Conservation (phyloP, 2,797 vertebrate species). For the Chelmon rostratus region DNA sequence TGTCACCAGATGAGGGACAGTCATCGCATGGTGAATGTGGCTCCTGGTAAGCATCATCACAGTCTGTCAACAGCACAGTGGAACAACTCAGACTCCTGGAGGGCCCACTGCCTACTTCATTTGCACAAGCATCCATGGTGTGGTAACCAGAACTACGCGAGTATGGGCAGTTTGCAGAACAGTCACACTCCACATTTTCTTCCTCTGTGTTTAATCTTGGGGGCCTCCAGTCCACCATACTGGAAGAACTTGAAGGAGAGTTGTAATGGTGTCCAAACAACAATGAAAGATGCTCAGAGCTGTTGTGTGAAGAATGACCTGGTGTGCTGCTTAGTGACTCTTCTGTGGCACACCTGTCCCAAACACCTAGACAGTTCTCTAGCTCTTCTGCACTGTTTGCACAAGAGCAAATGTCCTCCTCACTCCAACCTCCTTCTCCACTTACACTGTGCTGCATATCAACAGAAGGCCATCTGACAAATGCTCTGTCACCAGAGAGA, state of each 20-base stretch:
- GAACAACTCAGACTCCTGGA: constrained; percentile 84
- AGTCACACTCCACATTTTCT: constrained; percentile 76
- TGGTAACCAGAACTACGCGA: constrained; percentile 85
- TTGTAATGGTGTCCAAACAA: constrained; percentile 82
- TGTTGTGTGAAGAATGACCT: constrained; percentile 80
- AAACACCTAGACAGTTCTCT: constrained; percentile 56
- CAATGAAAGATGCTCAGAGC: constrained; percentile 85
- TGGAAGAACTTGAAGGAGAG: constrained; percentile 78
- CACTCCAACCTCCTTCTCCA: constrained; percentile 79
- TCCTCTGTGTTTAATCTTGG: constrained; percentile 52
- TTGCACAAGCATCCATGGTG: constrained; percentile 76
- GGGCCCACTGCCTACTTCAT: constrained; percentile 74
- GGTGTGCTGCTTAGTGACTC: constrained; percentile 79
- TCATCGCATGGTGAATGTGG: constrained; percentile 75
- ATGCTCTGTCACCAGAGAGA: constrained; percentile 46
- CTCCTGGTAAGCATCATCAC: constrained; percentile 77
- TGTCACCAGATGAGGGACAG: constrained; percentile 71
- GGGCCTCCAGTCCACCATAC: constrained; percentile 70
- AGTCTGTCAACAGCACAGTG: constrained; percentile 82
- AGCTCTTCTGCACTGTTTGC: constrained; percentile 83
- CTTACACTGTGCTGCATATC: constrained; percentile 73
- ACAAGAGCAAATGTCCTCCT: constrained; percentile 81
- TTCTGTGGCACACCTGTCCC: constrained; percentile 75
- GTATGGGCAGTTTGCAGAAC: constrained; percentile 79
- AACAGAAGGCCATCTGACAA: constrained; percentile 61